Base-by-base conservation (phyloP, 2,113 vertebrate genomes). In the Smithornis capensis region DNA sequence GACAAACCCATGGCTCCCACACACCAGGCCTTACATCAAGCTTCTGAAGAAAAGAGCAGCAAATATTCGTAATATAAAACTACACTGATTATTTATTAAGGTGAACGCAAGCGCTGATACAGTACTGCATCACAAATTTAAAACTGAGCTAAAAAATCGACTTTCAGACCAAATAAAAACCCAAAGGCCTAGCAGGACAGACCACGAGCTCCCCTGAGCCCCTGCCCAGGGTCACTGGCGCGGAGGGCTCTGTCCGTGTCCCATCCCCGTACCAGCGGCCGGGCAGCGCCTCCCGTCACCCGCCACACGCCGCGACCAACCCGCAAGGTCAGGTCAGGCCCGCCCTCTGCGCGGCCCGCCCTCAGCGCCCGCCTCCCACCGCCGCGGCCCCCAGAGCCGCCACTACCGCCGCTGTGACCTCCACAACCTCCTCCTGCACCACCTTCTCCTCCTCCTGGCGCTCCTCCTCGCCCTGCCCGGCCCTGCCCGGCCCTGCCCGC, bases 1-100 rank as follows among this genome's bases (percentile, higher is more conserved):
- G 98, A 98, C 33, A 98, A 74, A 74, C 98, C 99, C 98, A 99
- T 99, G 78, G 37, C 76, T 53, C 12, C 60, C 3, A 4, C 57
- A 23, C 83, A 7, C 49, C 2, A 3, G 5, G 3, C 6, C 56
- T 7, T 1, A 24, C 9, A 28, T 7, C 50, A 57, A 19, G 22
- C 19, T 81, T 52, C 78, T 94, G 6, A 53, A 45, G 27, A 15
- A 38, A 24, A 59, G 53, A 24, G 62, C 37, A 35, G 13, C 17
- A 23, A 44, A 17, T 11, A 28, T 4, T 55, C 35, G 5, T 59
- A 63, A 79, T 3, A 6, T 28, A 68, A 37, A 74, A 9, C 6
- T 1, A 22, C 25, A 1, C 7, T 0, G 6, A 4, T 13, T 69
- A 33, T 19, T 56, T 37, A 42, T 19, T 33, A 56, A 19, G 12